These are phyloP conservation scores for Drosophila baimaii DNA, from an alignment of 1,140 invertebrate species.

Conservation along the genomic window DNA sequence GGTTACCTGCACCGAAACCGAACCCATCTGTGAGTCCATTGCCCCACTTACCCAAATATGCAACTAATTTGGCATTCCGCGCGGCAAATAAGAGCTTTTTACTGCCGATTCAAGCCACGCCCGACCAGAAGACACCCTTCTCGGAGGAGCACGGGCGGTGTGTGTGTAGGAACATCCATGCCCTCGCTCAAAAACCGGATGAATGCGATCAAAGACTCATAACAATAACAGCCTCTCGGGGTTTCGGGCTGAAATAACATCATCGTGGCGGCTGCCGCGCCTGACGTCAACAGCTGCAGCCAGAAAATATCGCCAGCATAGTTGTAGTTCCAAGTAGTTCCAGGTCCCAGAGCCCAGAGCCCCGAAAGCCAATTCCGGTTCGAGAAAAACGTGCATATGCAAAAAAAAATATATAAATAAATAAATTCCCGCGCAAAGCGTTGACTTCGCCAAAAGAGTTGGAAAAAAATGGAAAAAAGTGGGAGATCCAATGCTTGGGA, in stretches of 20 bases:
- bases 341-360: constrained; percentile 10
- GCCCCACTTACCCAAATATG: constrained; percentile 56
- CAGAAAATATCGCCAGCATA: constrained; percentile 12
- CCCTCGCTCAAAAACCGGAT: constrained; percentile 65
- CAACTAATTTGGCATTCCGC: constrained; percentile 46
- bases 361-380: constrained; percentile 15
- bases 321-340: constrained; percentile 2
- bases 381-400: constrained; percentile 13
- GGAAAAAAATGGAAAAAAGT: background rate
- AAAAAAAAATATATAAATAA: no score
- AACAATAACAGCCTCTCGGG: constrained; percentile 66
- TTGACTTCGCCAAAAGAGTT: background rate
- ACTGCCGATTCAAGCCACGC: constrained; percentile 20
- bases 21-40: constrained; percentile 11
- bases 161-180: constrained; percentile 52
- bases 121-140: constrained; percentile 14
- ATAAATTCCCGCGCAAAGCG: constrained; percentile 16
- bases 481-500: background rate
- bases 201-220: constrained; percentile 63
- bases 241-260: constrained; percentile 64
- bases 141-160: background rate
- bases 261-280: constrained; percentile 54
- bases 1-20: constrained; percentile 7
- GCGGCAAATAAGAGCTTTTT: constrained; percentile 10
- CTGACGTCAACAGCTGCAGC: constrained; percentile 56